These are phyloP conservation scores for Triops longicaudatus DNA, from an alignment of 1,140 invertebrate species.

Conservation along the genomic window DNA sequence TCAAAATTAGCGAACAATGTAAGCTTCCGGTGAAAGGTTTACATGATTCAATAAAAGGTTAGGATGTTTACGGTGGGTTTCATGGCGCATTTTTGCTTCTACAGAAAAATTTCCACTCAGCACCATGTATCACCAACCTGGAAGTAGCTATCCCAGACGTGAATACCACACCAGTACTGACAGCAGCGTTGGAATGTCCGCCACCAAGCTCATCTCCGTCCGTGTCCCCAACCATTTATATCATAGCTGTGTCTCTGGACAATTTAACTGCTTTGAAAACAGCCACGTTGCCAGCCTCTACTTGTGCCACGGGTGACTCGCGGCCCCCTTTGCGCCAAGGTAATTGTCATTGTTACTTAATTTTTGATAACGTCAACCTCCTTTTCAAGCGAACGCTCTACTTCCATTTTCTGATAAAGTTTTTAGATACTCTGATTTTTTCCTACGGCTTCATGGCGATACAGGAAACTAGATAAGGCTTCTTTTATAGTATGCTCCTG, in stretches of 20 bases:
- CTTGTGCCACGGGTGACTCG: slow-evolving; percentile 10
- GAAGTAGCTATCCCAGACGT: not conserved
- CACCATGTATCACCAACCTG: not conserved
- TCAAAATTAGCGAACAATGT: not conserved
- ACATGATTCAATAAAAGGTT: not conserved
- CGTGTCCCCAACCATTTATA: not conserved
- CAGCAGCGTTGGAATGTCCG: not conserved
- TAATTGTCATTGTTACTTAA: not conserved
- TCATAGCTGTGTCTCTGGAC: slow-evolving; percentile 5
- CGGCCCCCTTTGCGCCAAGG: not conserved
- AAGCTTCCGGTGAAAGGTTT: not conserved
- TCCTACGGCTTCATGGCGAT: too few relatives aligned
- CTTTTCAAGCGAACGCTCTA: too few relatives aligned
- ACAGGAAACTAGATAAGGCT: too few relatives aligned
- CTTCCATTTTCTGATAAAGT: too few relatives aligned
- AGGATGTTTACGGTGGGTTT: not conserved
- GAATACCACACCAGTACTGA: not conserved
- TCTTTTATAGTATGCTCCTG: too few relatives aligned
- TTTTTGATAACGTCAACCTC: too few relatives aligned
- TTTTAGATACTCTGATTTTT: too few relatives aligned
- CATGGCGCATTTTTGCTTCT: not conserved
- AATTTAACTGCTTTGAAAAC: not conserved
- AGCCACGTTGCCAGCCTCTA: slow-evolving; percentile 5
- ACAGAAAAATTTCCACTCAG: not conserved
- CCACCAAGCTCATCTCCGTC: not conserved